Percentiles rank a stretch among this genome's conserved stretches.
Conservation (phyloP, 2,888 invertebrate species). For the Osmoderma eremita region DNA sequence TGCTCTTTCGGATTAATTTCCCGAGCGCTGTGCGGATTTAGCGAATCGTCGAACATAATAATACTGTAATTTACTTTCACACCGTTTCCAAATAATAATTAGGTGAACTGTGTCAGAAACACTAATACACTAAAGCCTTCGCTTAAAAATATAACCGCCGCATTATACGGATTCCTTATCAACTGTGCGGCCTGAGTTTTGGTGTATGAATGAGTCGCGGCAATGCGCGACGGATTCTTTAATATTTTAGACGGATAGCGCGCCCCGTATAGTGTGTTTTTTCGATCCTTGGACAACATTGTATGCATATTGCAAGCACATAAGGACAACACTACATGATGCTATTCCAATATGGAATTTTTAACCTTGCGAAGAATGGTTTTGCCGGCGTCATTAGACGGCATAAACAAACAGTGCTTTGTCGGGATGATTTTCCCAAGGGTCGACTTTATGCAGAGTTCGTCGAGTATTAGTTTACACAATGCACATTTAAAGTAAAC, state of each 20-base stretch:
- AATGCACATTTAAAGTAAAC: conserved; percentile 6
- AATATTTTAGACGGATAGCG: conserved; percentile 24
- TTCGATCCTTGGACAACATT: conserved; percentile 30
- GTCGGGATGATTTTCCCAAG: conserved; percentile 22
- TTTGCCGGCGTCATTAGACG: conserved; percentile 4
- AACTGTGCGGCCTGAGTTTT: conserved; percentile 21
- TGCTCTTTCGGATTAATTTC: conserved; percentile 45
- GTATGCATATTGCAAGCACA: not conserved
- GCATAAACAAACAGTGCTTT: conserved; percentile 26
- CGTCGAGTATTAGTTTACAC: conserved; percentile 4
- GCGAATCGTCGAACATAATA: conserved; percentile 39
- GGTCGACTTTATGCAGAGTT: not conserved
- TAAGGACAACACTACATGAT: conserved; percentile 13
- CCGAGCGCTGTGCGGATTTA: conserved; percentile 36
- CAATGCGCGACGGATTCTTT: conserved; percentile 10
- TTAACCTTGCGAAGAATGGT: conserved; percentile 13
- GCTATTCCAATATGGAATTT: conserved; percentile 13
- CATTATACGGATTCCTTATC: conserved; percentile 25
- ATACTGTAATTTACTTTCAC: conserved; percentile 25
- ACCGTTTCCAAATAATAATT: conserved; percentile 7
- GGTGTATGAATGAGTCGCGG: conserved; percentile 27
- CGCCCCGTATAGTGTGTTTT: conserved; percentile 14
- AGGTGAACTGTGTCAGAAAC: conserved; percentile 19
- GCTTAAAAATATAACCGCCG: conserved; percentile 26
- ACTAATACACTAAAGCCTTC: conserved; percentile 27